Base-by-base conservation (phyloP, 1,140 invertebrate species). In the Cardiocondyla obscurior region DNA sequence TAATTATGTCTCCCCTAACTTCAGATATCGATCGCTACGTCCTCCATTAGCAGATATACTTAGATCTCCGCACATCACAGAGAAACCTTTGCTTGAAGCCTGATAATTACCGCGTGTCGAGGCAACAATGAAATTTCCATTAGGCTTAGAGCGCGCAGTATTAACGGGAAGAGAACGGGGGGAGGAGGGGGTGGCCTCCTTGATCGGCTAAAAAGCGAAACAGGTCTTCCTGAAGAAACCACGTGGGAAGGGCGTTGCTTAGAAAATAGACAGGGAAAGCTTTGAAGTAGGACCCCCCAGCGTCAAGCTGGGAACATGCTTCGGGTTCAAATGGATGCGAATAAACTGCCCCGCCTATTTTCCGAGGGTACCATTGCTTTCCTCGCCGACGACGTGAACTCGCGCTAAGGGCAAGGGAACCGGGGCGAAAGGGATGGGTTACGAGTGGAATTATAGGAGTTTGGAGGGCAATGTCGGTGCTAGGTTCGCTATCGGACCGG, bases 51-150 rank as follows among this genome's bases (percentile, higher is more conserved):
- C 39, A 79, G 25, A 67, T 6, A 46, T 58, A 81, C 39, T 73
- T 73, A 28, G 25, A 58, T 39, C 77, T 46, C 46, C 53, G 55
- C 55, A 25, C 33, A 14, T 81, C 28, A 72, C 58, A 70, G 30
- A 73, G 55, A 16, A 57, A 58, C 39, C 42, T 62, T 51, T 49
- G 30, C 42, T n/a, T 19, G 25, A 64, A 84, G 14, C 77, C 46
- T 22, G 55, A 82, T 85, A 81, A 84, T 85, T 82, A 79, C 85
- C 22, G 30, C 25, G 49, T 53, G 64, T 69, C 19, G 28, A 19
- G 44, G 65, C 55, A 49, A 79, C 67, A 86, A 82, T 77, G 82
- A 82, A 86, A 88, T 84, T 86, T 89, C 86, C 88, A 85, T 81
- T 82, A 81, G 57, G 49, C 72, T 79, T 81, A 44, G 62, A 74